Conservation (phyloP, 37 sponge, comb jelly and placozoan species). For the Dysidea cf. avara region DNA sequence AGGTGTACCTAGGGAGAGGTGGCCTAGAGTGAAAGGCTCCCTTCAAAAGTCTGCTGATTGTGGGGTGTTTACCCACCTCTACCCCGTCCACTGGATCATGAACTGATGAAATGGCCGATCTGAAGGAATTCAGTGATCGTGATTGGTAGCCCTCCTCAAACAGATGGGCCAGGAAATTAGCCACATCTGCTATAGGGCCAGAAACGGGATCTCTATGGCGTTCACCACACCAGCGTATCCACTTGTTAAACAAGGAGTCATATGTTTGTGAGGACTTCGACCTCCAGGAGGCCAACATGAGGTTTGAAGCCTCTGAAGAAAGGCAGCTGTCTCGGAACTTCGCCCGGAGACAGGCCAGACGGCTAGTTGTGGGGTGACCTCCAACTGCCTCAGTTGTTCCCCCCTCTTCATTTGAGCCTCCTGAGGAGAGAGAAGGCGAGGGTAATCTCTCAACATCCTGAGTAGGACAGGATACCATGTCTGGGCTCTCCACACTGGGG, state of each 20-base stretch:
- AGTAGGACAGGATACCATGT: background rate
- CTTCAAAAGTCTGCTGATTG: background rate
- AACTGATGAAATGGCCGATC: constrained; percentile 12
- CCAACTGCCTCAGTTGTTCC: no score
- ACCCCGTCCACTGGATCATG: no score
- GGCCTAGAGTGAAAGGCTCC: no score
- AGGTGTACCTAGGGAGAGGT: constrained; percentile 4
- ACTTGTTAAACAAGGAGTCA: constrained; percentile 6
- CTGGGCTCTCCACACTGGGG: background rate
- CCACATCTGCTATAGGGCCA: background rate
- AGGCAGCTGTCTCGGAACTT: background rate
- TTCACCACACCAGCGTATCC: constrained; percentile 13
- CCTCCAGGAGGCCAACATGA: constrained; percentile 10
- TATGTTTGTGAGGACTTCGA: background rate
- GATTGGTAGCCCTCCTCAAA: constrained; percentile 16
- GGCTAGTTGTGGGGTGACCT: constrained; percentile 8
- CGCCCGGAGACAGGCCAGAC: constrained; percentile 13
- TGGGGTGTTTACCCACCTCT: no score
- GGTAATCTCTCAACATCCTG: no score
- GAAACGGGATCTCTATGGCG: background rate
- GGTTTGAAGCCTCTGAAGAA: constrained; percentile 3
- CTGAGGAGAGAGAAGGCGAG: no score
- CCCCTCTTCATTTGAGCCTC: no score
- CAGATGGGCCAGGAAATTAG: background rate
- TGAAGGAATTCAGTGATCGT: constrained; percentile 2